A percentile compares a stretch with the other conserved stretches of the same genome.
These are phyloP conservation scores for Subacronicta megacephala DNA, from an alignment of 2,888 invertebrate genomes.

Conservation along the genomic window DNA sequence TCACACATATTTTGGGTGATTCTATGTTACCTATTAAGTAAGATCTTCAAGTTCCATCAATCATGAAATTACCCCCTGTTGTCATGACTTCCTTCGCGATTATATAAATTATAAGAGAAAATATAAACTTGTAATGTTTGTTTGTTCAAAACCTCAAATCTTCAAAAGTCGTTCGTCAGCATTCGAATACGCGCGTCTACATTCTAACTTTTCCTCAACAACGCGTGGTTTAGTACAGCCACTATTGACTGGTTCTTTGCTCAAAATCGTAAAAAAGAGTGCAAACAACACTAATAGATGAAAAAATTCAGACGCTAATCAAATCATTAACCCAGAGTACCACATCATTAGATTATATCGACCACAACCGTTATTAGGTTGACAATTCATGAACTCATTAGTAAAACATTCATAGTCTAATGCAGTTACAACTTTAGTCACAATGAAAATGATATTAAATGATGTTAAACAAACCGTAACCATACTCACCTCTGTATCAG, in stretches of 20 bases:
- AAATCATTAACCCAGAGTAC: slow-evolving; percentile 31
- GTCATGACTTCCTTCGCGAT: too few relatives aligned
- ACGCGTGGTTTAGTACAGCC: too few relatives aligned
- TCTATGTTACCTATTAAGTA: too few relatives aligned
- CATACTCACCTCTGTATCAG: slow-evolving; percentile 86
- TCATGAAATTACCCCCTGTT: too few relatives aligned
- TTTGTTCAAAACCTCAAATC: too few relatives aligned
- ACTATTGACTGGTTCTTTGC: neutral
- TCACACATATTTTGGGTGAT: too few relatives aligned
- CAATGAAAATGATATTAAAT: slow-evolving; percentile 58
- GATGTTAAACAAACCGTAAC: slow-evolving; percentile 53
- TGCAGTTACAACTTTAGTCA: slow-evolving; percentile 78
- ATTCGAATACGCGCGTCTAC: too few relatives aligned
- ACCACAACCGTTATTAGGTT: slow-evolving; percentile 70
- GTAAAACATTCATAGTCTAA: slow-evolving; percentile 60
- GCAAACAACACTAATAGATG: neutral
- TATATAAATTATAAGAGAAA: too few relatives aligned
- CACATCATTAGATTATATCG: slow-evolving; percentile 35
- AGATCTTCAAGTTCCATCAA: too few relatives aligned
- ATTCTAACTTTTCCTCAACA: too few relatives aligned
- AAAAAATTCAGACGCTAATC: neutral
- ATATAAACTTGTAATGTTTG: too few relatives aligned
- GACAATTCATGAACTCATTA: slow-evolving; percentile 59
- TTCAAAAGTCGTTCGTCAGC: too few relatives aligned
- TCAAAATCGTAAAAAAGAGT: neutral